These are phyloP conservation scores for Oncorhynchus nerka DNA, from an alignment of 2,113 vertebrate species.

Conservation along the genomic window DNA sequence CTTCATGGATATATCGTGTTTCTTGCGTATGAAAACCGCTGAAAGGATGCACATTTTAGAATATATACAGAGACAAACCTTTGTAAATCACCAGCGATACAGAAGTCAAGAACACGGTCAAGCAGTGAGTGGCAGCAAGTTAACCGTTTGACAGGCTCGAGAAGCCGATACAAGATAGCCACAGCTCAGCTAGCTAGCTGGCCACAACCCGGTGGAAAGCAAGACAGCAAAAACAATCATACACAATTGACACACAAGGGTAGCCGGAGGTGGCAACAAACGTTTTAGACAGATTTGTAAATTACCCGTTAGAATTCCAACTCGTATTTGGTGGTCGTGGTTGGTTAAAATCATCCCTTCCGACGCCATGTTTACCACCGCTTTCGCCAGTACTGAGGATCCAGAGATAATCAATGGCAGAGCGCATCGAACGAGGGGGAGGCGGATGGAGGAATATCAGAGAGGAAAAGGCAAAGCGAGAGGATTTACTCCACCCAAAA, in stretches of 20 bases:
- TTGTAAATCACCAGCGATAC: too few relatives aligned
- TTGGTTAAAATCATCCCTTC: constrained; percentile 96
- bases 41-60: too few relatives aligned
- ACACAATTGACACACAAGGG: constrained; percentile 25
- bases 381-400: constrained; percentile 76
- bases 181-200: constrained; percentile 13
- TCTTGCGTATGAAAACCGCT: too few relatives aligned
- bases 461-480: too few relatives aligned
- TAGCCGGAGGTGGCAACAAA: constrained; percentile 3
- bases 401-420: constrained; percentile 39
- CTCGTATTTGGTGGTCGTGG: constrained; percentile 95
- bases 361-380: constrained; percentile 91
- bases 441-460: not conserved
- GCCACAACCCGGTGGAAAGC: not conserved
- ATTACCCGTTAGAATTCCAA: constrained; percentile 92
- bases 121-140: too few relatives aligned
- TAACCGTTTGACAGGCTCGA: too few relatives aligned
- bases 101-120: too few relatives aligned
- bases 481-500: too few relatives aligned
- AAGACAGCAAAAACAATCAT: constrained; percentile 48
- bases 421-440: constrained; percentile 46
- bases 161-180: too few relatives aligned
- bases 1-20: too few relatives aligned
- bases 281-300: not conserved
- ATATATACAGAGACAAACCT: too few relatives aligned